These are phyloP conservation scores for Trissolcus brochymenae DNA, from an alignment of 2,888 invertebrate species.

Conservation along the genomic window DNA sequence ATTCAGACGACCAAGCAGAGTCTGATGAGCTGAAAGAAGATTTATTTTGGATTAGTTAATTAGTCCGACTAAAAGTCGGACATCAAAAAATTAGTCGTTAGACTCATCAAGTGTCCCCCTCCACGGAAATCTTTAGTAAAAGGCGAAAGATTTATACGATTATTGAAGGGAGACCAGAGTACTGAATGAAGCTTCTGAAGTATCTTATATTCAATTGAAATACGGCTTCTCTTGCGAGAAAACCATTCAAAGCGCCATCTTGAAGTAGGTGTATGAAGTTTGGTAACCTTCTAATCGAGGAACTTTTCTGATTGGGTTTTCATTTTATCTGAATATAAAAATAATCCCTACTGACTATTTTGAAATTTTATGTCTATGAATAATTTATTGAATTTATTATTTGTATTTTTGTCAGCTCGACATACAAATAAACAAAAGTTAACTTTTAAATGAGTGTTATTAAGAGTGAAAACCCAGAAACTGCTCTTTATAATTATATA, in stretches of 20 bases:
- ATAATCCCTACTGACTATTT: too few relatives aligned
- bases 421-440: too few relatives aligned
- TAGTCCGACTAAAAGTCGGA: slow-evolving; percentile 6
- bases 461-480: too few relatives aligned
- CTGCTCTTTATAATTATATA: too few relatives aligned
- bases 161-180: slow-evolving; percentile 76
- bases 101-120: slow-evolving; percentile 67
- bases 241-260: not conserved
- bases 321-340: too few relatives aligned
- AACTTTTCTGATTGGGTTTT: too few relatives aligned
- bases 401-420: too few relatives aligned
- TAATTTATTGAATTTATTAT: too few relatives aligned
- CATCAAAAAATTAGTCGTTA: slow-evolving; percentile 12
- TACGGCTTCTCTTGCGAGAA: not conserved
- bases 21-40: not conserved
- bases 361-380: too few relatives aligned
- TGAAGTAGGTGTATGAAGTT: not conserved
- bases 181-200: not conserved
- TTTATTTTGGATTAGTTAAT: not conserved
- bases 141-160: slow-evolving; percentile 77
- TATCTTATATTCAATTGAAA: not conserved
- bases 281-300: not conserved
- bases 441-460: too few relatives aligned
- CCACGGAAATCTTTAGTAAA: slow-evolving; percentile 77
- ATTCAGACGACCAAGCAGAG: too few relatives aligned